Evolutionary conservation across 1,140 invertebrate species (phyloP).

Genomic region (Zaprionus camerounensis): DNA sequence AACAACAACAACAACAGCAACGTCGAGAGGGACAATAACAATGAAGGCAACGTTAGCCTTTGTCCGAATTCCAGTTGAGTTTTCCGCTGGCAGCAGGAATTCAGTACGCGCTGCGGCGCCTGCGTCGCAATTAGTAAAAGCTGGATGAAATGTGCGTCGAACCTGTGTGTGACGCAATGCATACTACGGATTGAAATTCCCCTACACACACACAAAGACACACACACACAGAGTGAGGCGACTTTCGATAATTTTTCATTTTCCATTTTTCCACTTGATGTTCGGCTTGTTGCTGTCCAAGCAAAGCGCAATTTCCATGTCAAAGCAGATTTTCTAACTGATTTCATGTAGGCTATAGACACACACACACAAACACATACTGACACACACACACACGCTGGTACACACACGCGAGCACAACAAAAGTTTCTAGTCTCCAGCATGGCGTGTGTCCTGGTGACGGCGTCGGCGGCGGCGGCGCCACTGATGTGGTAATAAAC

Average conservation of each 20-base stretch:
- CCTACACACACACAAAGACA: background rate
- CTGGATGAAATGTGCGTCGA: slow-evolving; percentile 61
- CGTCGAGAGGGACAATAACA: slow-evolving; percentile 11
- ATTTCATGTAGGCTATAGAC: slow-evolving; percentile 66
- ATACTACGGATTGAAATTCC: background rate
- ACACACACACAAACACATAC: background rate
- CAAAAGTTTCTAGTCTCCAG: slow-evolving; percentile 61
- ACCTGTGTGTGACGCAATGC: slow-evolving; percentile 47
- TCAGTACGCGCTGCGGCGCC: slow-evolving; percentile 42
- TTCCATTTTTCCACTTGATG: slow-evolving; percentile 59
- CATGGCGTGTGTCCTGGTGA: slow-evolving; percentile 48
- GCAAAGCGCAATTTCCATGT: slow-evolving; percentile 69
- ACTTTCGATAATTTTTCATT: slow-evolving; percentile 20
- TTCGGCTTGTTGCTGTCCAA: slow-evolving; percentile 20
- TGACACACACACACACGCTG: background rate
- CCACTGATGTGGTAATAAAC: slow-evolving; percentile 83
- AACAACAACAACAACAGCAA: background rate
- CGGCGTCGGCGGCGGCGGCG: slow-evolving; percentile 72
- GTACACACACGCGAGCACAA: background rate
- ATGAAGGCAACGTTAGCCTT: slow-evolving; percentile 43
- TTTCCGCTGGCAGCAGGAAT: slow-evolving; percentile 1
- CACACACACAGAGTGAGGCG: background rate
- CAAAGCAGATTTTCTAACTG: slow-evolving; percentile 82
- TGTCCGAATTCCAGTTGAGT: slow-evolving; percentile 45
- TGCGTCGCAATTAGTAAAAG: slow-evolving; percentile 68